phyloP scores from a whole-genome alignment of 2,797 vertebrate species.

The Ceryle rudis region DNA sequence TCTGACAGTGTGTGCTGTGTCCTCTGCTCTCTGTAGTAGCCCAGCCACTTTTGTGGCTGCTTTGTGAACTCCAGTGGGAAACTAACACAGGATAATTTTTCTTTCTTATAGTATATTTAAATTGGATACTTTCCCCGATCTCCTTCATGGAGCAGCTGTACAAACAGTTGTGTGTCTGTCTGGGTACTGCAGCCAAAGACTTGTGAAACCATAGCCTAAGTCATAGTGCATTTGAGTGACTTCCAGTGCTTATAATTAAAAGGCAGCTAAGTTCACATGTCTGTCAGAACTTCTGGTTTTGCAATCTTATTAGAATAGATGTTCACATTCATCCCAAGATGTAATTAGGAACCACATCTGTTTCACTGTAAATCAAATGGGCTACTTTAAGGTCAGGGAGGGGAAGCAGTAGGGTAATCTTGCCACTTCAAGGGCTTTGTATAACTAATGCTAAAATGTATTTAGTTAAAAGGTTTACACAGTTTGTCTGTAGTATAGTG shows the following conservation, averaged over 20 bases:
- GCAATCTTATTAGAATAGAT: not conserved
- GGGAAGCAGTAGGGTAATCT: not conserved
- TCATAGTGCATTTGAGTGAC: not conserved
- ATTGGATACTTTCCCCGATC: slow-evolving; percentile 18
- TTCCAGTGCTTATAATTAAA: slow-evolving; percentile 10
- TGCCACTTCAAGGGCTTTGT: not conserved
- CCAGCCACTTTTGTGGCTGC: not conserved
- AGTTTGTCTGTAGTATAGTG: not conserved
- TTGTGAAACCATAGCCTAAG: slow-evolving; percentile 3
- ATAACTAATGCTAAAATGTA: not conserved
- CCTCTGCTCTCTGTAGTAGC: not conserved
- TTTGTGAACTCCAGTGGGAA: not conserved
- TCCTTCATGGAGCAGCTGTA: slow-evolving; percentile 8
- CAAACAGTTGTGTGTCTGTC: slow-evolving; percentile 29
- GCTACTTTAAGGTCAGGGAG: not conserved
- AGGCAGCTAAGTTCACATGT: not conserved
- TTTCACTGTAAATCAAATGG: not conserved
- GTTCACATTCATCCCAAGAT: not conserved
- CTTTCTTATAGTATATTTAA: not conserved
- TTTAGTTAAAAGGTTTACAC: not conserved
- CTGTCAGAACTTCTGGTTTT: not conserved
- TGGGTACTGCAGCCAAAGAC: not conserved
- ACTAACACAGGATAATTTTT: not conserved
- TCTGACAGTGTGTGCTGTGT: not conserved
- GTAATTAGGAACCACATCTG: not conserved